phyloP scores from a whole-genome alignment of 1,140 invertebrate genomes.

The Leptopilina boulardi region DNA sequence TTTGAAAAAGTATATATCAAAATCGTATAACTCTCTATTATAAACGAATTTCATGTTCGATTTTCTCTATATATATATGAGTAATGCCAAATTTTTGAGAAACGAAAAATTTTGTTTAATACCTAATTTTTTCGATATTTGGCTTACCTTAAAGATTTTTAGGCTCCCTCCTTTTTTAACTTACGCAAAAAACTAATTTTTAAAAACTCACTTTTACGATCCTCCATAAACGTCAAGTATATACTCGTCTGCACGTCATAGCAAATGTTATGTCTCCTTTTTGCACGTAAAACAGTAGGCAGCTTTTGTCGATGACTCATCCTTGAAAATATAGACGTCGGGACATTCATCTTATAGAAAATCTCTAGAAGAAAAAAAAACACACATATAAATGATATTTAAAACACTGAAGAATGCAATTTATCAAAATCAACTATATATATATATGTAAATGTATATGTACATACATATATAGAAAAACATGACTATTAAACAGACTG shows the following conservation, averaged over 20 bases:
- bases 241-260: neutral
- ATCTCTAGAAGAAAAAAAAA: neutral
- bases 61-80: too few relatives aligned
- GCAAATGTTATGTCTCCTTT: conserved; percentile 14
- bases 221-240: neutral
- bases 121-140: too few relatives aligned
- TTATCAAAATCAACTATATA: neutral
- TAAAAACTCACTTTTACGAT: neutral
- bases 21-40: neutral
- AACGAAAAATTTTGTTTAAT: too few relatives aligned
- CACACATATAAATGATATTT: neutral
- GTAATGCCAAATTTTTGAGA: too few relatives aligned
- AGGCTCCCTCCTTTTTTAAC: too few relatives aligned
- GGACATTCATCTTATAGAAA: neutral
- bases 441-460: too few relatives aligned
- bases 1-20: conserved; percentile 1
- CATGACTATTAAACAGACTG: neutral
- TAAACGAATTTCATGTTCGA: neutral
- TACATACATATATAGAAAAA: neutral
- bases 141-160: too few relatives aligned
- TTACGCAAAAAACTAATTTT: neutral
- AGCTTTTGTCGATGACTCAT: conserved; percentile 1
- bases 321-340: neutral
- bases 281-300: neutral
- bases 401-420: neutral